Base-by-base conservation (phyloP, 2,797 vertebrate genomes). In the Cyprinodon diabolis region DNA sequence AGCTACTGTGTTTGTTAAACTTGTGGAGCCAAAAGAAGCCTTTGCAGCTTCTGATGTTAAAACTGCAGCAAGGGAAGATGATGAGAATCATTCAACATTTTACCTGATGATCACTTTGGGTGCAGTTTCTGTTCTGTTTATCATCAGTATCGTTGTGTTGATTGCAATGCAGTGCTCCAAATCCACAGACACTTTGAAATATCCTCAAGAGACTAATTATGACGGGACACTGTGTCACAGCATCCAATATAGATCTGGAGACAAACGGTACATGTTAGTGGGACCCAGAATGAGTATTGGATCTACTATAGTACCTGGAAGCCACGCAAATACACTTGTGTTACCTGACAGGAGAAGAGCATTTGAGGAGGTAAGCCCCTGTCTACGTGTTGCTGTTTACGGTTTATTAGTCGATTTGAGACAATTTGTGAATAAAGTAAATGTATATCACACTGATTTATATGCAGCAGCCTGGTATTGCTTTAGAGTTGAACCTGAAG, bases 231-330 rank as follows among this genome's bases (percentile, higher is more conserved):
- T 43, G 4, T 43, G 40, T 63, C 85, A 90, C 86, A 92, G 90
- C 86, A 91, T 92, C 73, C 90, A 92, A 75, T 91, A 91, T 82
- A 90, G 87, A 90, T 89, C 91, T 56, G 91, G 66, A 77, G 89
- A 91, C 69, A 93, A 90, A 63, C 88, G 87, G 0, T 93, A 90
- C 84, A 81, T 81, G 79, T 55, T 81, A 1, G 79, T 81, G 47
- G 80, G 80, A 72, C 80, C 79, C 60, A 81, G 79, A 0, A 81
- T 81, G 79, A 80, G 78, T 60, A 47, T 77, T 23, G 80, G 80
- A 75, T 76, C 75, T 43, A 76, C 75, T 7, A 66, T 71, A 57
- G 62, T 79, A 0, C 30, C 78, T 0, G 68, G 77, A 0, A 75
- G 72, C 0, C 63, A 75, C 21, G 77, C 68, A 12, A 79, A 79